Evolutionary conservation across 2,113 vertebrate species (phyloP).

Genomic region (Abramis brama): DNA sequence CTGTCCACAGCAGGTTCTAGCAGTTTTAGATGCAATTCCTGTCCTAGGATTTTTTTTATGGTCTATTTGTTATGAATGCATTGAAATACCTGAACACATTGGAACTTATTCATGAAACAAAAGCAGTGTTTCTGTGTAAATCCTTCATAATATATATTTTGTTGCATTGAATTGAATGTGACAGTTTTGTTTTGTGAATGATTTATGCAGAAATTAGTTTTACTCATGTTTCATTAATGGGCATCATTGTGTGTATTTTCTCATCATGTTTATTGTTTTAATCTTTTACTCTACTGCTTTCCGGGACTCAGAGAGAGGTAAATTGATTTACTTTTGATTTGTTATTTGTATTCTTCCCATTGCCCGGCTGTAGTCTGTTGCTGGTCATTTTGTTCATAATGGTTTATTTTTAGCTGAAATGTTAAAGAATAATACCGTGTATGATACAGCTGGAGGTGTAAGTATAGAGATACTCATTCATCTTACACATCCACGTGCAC

Average conservation of each 20-base stretch:
- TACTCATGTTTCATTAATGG: not conserved
- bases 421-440: not conserved
- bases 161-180: not conserved
- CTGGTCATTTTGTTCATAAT: not conserved
- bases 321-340: slow-evolving; percentile 54
- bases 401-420: slow-evolving; percentile 11
- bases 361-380: not conserved
- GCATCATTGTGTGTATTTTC: not conserved
- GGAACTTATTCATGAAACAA: not conserved
- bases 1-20: not conserved
- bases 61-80: not conserved
- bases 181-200: not conserved
- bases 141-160: not conserved
- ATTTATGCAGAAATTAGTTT: not conserved
- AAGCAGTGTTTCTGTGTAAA: not conserved
- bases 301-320: slow-evolving; percentile 91
- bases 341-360: not conserved
- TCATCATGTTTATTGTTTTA: slow-evolving; percentile 32
- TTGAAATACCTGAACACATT: not conserved
- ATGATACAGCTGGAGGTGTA: slow-evolving; percentile 16
- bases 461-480: slow-evolving; percentile 20
- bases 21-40: not conserved
- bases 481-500: slow-evolving; percentile 4
- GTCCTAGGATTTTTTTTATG: not conserved
- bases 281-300: slow-evolving; percentile 68